Evolutionary conservation across 2,797 vertebrate species (phyloP).

Genomic region (Melanotaenia parkinsoni): DNA sequence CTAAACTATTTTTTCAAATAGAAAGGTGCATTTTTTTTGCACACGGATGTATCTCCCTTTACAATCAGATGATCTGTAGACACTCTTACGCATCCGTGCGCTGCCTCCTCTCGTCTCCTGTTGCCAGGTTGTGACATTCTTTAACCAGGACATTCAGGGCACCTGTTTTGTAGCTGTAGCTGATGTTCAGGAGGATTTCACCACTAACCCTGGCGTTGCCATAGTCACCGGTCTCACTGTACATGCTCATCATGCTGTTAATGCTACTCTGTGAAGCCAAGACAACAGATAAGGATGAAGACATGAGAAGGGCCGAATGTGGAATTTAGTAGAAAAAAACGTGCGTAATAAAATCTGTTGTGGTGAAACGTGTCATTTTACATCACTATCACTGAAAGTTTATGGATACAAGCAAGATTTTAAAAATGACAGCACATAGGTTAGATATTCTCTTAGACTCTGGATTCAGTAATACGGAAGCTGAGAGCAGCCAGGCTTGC

Average conservation of each 20-base stretch:
- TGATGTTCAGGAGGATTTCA: constrained; percentile 93
- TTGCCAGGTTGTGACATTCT: constrained; percentile 93
- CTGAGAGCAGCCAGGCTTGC: too few species aligned
- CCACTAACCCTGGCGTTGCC: constrained; percentile 93
- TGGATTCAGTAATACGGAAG: too few species aligned
- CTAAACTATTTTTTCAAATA: too few species aligned
- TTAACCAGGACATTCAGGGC: constrained; percentile 93
- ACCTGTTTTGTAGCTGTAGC: constrained; percentile 96
- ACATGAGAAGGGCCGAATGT: constrained; percentile 13
- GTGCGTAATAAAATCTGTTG: constrained; percentile 7
- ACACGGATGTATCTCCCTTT: neutral
- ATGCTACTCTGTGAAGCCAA: constrained; percentile 89
- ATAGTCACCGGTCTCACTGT: constrained; percentile 98
- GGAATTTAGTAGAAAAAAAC: neutral
- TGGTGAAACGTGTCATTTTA: neutral
- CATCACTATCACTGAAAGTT: neutral
- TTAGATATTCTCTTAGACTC: neutral
- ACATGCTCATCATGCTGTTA: constrained; percentile 95
- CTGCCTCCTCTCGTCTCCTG: constrained; percentile 93
- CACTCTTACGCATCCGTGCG: constrained; percentile 93
- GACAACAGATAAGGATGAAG: constrained; percentile 22
- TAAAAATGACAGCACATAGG: neutral
- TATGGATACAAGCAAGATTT: neutral
- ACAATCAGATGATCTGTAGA: neutral
- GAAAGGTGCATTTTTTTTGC: neutral